Conservation (phyloP, 2,888 invertebrate species). For the Tanaodytes sp. region DNA sequence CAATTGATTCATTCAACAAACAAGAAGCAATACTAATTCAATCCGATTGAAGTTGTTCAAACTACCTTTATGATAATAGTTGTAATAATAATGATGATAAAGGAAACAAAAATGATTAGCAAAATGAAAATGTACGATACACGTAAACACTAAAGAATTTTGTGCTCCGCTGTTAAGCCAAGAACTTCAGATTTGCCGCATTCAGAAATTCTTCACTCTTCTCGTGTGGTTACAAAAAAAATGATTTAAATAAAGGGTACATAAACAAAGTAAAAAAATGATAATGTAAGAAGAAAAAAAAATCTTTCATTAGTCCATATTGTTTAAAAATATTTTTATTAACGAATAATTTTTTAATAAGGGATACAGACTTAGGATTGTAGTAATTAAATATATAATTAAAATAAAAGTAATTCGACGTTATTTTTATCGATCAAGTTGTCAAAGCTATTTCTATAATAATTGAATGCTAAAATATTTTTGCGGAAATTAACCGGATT, state of each 20-base stretch:
- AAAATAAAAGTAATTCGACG: no score
- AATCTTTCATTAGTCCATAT: slow-evolving; percentile 15
- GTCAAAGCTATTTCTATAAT: no score
- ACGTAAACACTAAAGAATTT: not conserved
- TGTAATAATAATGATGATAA: no score
- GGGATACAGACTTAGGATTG: no score
- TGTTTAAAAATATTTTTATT: slow-evolving; percentile 36
- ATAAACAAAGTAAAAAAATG: slow-evolving; percentile 8
- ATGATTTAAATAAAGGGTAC: no score
- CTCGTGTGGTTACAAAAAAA: no score
- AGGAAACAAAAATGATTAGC: slow-evolving; percentile 6
- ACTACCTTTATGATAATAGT: slow-evolving; percentile 10
- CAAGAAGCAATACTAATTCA: slow-evolving; percentile 20
- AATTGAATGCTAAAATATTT: no score
- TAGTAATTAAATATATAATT: no score
- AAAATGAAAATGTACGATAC: slow-evolving; percentile 24
- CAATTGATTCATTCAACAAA: not conserved
- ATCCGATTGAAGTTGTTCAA: slow-evolving; percentile 21
- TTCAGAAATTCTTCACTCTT: slow-evolving; percentile 26
- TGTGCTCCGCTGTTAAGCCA: slow-evolving; percentile 23
- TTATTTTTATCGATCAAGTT: no score
- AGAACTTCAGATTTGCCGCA: slow-evolving; percentile 28
- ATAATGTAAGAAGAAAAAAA: not conserved
- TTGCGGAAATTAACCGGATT: no score
- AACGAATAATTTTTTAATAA: slow-evolving; percentile 22